Base-by-base conservation (phyloP, 2,888 invertebrate species). In the Cephus pulcher region DNA sequence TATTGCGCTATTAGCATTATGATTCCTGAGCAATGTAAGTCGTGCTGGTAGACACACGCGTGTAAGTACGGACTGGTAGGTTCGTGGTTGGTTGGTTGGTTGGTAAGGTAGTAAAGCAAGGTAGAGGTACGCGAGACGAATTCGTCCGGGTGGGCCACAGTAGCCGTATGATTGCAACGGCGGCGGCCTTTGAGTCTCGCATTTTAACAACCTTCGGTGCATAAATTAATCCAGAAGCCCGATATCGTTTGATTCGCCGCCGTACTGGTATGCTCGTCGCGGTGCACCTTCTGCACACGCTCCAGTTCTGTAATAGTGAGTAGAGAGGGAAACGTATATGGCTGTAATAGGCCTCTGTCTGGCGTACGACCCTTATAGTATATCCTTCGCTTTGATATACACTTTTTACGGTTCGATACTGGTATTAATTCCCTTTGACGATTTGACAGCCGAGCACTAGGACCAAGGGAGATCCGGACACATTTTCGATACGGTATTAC, bases 181-280 rank as follows among this genome's bases (percentile, higher is more conserved):
- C 89, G 90, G 89, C 84, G 79, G 84, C 88, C 90, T 91, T 91
- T 91, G 91, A 90, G 90, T 90, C 89, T 89, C 90, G 88, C 87
- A 87, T 90, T 91, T 91, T 90, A 91, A 90, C 90, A 88, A 88
- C 89, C 90, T 89, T 85, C 86, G 88, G 88, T 90, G 90, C 89
- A 90, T 91, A 91, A 91, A 91, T 91, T 91, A 91, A 91, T 90
- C 88, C 89, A 90, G 90, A 89, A 90, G 90, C 87, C 88, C 85
- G 89, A 91, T 91, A 90, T 90, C 90, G 91, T 91, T 91, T 91
- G 91, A 91, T 91, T 91, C 88, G 89, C 91, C 91, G 90, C 88
- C 82, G 79, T 80, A 80, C 80, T 80, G 82, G 76, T 75, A 74
- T 69, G 35, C 76, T 78, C 33, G 74, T 80, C 79, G 76, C 74